phyloP scores from a whole-genome alignment of 92 coral and sea anemone species.

The Nematostella vectensis region DNA sequence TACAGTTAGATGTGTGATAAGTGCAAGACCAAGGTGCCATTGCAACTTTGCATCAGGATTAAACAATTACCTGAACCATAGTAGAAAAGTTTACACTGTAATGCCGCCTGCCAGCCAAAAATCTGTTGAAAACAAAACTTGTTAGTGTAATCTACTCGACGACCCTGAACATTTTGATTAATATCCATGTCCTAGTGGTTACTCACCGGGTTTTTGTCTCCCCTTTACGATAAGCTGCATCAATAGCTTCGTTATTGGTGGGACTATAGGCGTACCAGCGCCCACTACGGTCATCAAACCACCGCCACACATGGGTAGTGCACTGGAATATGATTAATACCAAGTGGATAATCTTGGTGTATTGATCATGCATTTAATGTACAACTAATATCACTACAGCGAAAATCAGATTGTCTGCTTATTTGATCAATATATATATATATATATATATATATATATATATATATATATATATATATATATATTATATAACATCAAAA shows the following conservation, averaged over 20 bases:
- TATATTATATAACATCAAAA: too few species aligned
- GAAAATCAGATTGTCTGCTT: too few species aligned
- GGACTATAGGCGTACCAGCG: slow-evolving; percentile 96
- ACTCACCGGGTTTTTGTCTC: slow-evolving; percentile 73
- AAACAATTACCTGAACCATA: slow-evolving; percentile 74
- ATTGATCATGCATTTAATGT: background rate
- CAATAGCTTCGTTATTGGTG: slow-evolving; percentile 73
- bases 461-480: too few species aligned
- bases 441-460: too few species aligned
- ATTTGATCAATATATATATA: too few species aligned
- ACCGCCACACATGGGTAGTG: slow-evolving; percentile 87
- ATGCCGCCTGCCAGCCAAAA: slow-evolving; percentile 89
- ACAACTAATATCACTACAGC: background rate
- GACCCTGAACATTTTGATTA: too few species aligned
- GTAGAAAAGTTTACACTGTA: slow-evolving; percentile 88
- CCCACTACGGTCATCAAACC: slow-evolving; percentile 99
- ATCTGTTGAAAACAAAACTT: too few species aligned
- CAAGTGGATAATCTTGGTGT: background rate
- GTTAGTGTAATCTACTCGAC: too few species aligned
- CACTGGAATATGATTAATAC: slow-evolving; percentile 26
- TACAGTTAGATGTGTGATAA: background rate
- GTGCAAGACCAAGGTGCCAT: too few species aligned
- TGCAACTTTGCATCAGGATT: too few species aligned
- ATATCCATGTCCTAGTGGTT: too few species aligned
- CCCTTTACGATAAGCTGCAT: slow-evolving; percentile 79